Base-by-base conservation (phyloP, 2,113 vertebrate genomes). In the Sturnira hondurensis region DNA sequence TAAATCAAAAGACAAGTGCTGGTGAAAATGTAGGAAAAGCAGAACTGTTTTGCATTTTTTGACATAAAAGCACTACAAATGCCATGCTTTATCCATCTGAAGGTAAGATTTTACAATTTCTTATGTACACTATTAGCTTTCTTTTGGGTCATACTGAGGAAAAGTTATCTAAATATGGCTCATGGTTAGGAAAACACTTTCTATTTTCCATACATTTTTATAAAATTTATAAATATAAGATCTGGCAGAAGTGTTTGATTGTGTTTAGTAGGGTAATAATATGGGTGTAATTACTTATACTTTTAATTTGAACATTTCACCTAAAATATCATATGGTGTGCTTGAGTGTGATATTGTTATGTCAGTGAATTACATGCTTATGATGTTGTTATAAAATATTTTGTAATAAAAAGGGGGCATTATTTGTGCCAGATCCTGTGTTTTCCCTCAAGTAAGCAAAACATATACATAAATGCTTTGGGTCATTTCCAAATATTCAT, bases 101-200 rank as follows among this genome's bases (percentile, higher is more conserved):
- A 36, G 4, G 74, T 47, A 67, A 80, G 16, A 33, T 81, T 91
- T 91, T 22, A 91, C 17, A 74, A 38, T 43, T 91, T 81, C 13
- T 36, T 81, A 15, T n/a, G 1, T n/a, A 24, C 2, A 70, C 22
- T 63, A 13, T 56, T 47, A 91, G 81, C 1, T 54, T 93, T 84
- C 33, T 22, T 78, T 83, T 63, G 4, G 19, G 22, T 77, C 12
- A 77, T 65, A 13, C 28, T 94, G 33, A 88, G n/a, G 28, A 86
- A 96, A 81, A 85, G 10, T 54, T 95, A 93, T 73, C 45, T 94
- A 91, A 90, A 88, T 68, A 65, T 38, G 9, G 41, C 78, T 61
- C 5, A 0, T 56, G 3, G 86, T 61, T 84, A 58, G 5, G 52
- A 86, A 7, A 22, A 74, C 14, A 36, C 19, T 70, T 88, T 54